A percentile compares a stretch with the other conserved stretches of the same genome.
Evolutionary conservation across 2,797 vertebrate genomes (phyloP).

Genomic region (Passerculus sandwichensis): DNA sequence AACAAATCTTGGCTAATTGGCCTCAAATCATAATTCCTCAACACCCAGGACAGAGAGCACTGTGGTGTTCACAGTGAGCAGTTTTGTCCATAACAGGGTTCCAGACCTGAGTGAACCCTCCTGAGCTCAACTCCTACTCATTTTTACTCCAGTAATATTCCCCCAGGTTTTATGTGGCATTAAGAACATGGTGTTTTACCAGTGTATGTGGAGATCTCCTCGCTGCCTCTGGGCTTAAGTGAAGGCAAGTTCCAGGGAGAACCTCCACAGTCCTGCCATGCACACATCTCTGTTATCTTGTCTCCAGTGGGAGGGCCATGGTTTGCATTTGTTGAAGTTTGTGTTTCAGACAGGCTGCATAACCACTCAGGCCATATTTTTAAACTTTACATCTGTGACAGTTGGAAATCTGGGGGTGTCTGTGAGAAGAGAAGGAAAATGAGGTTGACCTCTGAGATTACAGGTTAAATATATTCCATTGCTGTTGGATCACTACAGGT

Average conservation of each 20-base stretch:
- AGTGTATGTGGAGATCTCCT: background rate
- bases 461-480: background rate
- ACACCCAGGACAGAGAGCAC: background rate
- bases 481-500: background rate
- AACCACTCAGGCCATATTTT: background rate
- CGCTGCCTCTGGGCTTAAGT: background rate
- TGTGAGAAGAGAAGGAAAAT: background rate
- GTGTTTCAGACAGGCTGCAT: background rate
- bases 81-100: background rate
- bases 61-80: background rate
- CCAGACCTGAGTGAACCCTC: background rate
- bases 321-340: background rate
- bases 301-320: background rate
- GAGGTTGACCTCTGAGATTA: background rate
- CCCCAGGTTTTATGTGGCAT: rapidly evolving
- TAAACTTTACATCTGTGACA: background rate
- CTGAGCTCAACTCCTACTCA: background rate
- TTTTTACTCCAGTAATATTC: background rate
- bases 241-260: background rate
- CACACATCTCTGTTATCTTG: background rate
- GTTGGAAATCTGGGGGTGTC: background rate
- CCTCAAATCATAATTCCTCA: background rate
- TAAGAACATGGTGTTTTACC: background rate
- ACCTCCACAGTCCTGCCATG: rapidly evolving
- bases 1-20: background rate